phyloP scores from a whole-genome alignment of 2,888 invertebrate genomes.

The Cinara cedri region DNA sequence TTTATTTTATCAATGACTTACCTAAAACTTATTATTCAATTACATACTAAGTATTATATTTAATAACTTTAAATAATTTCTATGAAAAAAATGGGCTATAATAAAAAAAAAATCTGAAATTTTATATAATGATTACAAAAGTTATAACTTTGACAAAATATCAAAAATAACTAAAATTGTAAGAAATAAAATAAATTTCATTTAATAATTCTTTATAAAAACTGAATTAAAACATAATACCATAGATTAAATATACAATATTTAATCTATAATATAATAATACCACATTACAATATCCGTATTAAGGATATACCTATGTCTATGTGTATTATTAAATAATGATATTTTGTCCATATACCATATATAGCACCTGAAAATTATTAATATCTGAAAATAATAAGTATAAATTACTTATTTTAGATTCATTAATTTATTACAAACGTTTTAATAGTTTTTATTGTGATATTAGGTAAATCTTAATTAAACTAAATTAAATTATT shows the following conservation, averaged over 20 bases:
- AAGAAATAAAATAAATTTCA: not conserved
- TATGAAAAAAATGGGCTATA: conserved; percentile 24
- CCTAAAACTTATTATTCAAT: no score
- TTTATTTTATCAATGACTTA: no score
- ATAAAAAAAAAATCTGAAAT: conserved; percentile 29
- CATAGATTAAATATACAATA: no score
- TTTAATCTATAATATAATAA: no score
- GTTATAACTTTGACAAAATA: conserved; percentile 26
- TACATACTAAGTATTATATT: no score
- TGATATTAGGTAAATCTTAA: not conserved
- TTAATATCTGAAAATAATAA: conserved; percentile 26
- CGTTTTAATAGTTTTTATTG: not conserved
- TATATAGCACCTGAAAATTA: conserved; percentile 16
- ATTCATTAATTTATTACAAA: not conserved
- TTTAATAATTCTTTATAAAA: not conserved
- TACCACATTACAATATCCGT: no score
- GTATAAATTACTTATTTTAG: conserved; percentile 19
- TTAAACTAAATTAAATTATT: conserved; percentile 10
- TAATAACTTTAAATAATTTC: no score
- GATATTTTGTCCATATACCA: conserved; percentile 14
- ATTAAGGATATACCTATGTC: no score
- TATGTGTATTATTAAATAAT: not conserved
- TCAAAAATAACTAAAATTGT: not conserved
- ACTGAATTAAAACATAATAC: not conserved
- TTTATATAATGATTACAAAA: conserved; percentile 4